Evolutionary conservation across 2,113 vertebrate species (phyloP).

Genomic region (Dipodomys ordii): DNA sequence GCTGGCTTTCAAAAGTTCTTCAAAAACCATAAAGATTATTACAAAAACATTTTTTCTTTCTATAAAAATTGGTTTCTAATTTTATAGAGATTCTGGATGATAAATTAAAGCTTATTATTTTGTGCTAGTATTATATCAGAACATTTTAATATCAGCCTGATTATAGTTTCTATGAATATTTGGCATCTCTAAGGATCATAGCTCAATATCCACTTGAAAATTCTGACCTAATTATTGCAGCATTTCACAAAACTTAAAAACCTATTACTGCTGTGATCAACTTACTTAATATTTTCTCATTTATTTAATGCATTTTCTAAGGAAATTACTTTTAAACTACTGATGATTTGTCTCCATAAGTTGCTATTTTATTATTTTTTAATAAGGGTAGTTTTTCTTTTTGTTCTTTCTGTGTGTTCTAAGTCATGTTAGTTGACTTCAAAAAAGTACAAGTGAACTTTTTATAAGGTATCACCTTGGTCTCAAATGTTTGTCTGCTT

Average conservation of each 20-base stretch:
- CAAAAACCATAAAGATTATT: slow-evolving; percentile 10
- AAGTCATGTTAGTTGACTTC: neutral
- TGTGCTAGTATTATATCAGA: slow-evolving; percentile 14
- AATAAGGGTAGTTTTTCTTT: neutral
- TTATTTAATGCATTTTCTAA: slow-evolving; percentile 73
- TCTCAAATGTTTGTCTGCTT: neutral
- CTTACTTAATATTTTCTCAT: slow-evolving; percentile 67
- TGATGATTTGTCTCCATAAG: slow-evolving; percentile 33
- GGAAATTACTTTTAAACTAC: slow-evolving; percentile 67
- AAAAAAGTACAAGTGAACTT: neutral
- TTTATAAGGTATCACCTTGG: neutral
- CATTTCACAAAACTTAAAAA: slow-evolving; percentile 70
- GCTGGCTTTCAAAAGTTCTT: neutral
- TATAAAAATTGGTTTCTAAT: slow-evolving; percentile 34
- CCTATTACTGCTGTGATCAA: slow-evolving; percentile 60
- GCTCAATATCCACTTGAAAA: slow-evolving; percentile 64
- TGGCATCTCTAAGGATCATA: slow-evolving; percentile 57
- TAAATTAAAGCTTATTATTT: slow-evolving; percentile 64
- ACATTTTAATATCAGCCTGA: slow-evolving; percentile 32
- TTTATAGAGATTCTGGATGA: slow-evolving; percentile 45
- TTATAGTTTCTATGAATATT: slow-evolving; percentile 48
- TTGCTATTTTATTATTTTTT: neutral
- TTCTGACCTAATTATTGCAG: slow-evolving; percentile 66
- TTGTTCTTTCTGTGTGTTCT: slow-evolving; percentile 21
- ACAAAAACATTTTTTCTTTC: slow-evolving; percentile 13